Percentiles rank a stretch among this genome's conserved stretches.
These are phyloP conservation scores for Monarcha castaneiventris DNA, from an alignment of 2,113 vertebrate genomes.

Conservation along the genomic window DNA sequence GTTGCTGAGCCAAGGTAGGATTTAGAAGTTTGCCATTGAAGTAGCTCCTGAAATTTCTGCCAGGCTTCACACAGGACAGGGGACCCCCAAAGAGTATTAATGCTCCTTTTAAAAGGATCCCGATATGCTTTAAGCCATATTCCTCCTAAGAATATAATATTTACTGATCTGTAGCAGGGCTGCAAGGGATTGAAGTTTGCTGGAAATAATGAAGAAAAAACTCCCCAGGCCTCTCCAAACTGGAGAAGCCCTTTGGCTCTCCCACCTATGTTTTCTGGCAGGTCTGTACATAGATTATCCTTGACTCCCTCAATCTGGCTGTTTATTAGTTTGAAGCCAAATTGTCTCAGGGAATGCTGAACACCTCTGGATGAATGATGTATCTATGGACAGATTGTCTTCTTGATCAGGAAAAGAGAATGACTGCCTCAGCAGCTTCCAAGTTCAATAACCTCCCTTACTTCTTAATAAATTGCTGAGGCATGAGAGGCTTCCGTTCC, in stretches of 20 bases:
- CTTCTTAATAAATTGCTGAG: slow-evolving; percentile 72
- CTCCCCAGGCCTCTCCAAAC: not conserved
- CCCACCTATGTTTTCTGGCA: not conserved
- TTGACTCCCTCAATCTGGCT: not conserved
- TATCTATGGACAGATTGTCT: slow-evolving; percentile 4
- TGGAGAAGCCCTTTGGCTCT: not conserved
- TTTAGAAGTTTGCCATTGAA: not conserved
- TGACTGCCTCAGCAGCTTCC: slow-evolving; percentile 28
- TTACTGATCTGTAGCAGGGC: not conserved
- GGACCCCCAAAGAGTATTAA: not conserved
- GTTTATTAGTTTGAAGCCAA: not conserved
- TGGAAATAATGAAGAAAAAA: not conserved
- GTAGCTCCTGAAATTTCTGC: not conserved
- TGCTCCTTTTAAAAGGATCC: not conserved
- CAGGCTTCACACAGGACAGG: not conserved
- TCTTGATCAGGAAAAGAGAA: slow-evolving; percentile 56
- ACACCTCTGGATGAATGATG: not conserved
- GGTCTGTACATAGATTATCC: not conserved
- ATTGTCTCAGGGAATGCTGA: not conserved
- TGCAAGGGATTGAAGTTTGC: not conserved
- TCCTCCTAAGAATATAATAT: not conserved
- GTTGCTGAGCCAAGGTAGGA: not conserved
- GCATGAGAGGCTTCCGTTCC: slow-evolving; percentile 77
- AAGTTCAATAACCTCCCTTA: slow-evolving; percentile 68
- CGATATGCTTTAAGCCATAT: not conserved